A percentile compares a stretch with the other conserved stretches of the same genome.
These are phyloP conservation scores for Unio pictorum DNA, from an alignment of 2,888 invertebrate genomes.

Conservation along the genomic window DNA sequence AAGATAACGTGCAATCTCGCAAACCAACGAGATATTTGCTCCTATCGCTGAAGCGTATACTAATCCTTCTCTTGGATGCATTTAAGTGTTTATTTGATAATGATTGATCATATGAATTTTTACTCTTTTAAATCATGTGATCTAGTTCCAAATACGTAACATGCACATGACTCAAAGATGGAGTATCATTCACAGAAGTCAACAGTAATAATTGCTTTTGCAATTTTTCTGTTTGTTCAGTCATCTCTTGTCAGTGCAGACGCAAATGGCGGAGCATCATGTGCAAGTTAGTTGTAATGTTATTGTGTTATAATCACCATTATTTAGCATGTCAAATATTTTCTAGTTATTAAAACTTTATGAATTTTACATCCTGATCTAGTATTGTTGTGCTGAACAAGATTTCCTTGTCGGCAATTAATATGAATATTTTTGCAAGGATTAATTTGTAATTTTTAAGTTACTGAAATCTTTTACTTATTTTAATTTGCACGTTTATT, in stretches of 20 bases:
- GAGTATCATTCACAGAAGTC: conserved; percentile 2
- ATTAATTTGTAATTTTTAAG: not conserved
- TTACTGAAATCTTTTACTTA: too few species aligned
- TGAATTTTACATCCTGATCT: too few species aligned
- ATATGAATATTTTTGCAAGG: too few species aligned
- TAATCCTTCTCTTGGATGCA: not conserved
- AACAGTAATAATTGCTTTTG: conserved; percentile 1
- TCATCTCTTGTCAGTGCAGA: conserved; percentile 9
- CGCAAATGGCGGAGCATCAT: conserved; percentile 39
- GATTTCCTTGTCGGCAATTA: too few species aligned
- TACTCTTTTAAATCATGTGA: conserved; percentile 4
- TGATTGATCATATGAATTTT: not conserved
- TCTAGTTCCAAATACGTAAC: conserved; percentile 12
- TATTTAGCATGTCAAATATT: too few species aligned
- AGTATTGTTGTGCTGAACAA: too few species aligned
- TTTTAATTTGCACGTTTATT: too few species aligned
- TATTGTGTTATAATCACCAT: not conserved
- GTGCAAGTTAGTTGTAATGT: conserved; percentile 30
- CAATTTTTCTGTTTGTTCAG: conserved; percentile 3
- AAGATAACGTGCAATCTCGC: conserved; percentile 52
- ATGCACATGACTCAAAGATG: conserved; percentile 5
- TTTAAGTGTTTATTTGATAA: not conserved
- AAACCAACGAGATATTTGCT: conserved; percentile 20
- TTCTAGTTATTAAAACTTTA: too few species aligned
- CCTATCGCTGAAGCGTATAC: not conserved